These are phyloP conservation scores for Aphidius gifuensis DNA, from an alignment of 1,140 invertebrate genomes.

Conservation along the genomic window DNA sequence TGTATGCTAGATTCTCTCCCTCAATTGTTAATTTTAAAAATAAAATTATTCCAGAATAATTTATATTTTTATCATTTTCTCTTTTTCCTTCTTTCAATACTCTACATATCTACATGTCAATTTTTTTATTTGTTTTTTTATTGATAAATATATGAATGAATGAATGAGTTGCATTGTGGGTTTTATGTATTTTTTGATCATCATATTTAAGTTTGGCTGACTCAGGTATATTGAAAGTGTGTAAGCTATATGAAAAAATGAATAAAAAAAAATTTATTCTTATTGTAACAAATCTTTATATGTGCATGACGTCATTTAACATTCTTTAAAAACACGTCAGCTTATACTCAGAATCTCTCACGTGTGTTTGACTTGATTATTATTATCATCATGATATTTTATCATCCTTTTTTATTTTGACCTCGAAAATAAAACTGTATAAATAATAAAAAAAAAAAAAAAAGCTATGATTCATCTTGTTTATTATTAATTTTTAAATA, in stretches of 20 bases:
- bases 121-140: not conserved
- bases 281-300: constrained; percentile 11
- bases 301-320: constrained; percentile 13
- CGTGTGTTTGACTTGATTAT: not conserved
- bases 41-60: no score
- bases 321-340: constrained; percentile 9
- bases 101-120: not conserved
- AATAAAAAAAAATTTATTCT: no score
- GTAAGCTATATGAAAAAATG: not conserved
- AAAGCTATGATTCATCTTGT: no score
- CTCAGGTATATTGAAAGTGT: not conserved
- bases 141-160: constrained; percentile 6
- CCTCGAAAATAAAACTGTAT: no score
- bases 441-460: no score
- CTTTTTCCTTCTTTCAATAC: not conserved
- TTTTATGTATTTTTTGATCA: no score
- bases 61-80: not conserved
- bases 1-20: no score
- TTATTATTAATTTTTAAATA: no score
- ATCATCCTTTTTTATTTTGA: no score
- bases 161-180: not conserved
- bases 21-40: no score
- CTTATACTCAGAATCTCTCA: constrained; percentile 5
- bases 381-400: no score
- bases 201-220: not conserved